Evolutionary conservation across 2,888 invertebrate genomes (phyloP), one percentile per base, ranked within the genome.

Genomic region (Oscheius sp.): DNA sequence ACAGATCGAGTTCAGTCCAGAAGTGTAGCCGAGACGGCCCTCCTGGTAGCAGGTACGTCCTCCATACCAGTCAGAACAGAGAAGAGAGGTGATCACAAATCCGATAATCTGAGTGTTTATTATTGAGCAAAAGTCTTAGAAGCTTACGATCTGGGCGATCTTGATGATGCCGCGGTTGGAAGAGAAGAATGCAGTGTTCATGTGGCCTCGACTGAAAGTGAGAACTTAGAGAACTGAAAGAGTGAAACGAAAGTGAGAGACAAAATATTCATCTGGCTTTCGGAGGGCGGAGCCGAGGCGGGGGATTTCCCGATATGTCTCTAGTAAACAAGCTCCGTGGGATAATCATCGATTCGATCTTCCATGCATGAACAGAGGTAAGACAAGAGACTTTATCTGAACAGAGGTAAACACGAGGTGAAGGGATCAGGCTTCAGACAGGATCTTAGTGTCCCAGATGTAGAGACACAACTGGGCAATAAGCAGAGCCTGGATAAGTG

Each of bases 391-490:
- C 7, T 42, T 7, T 42, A 7, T 7, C 3, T 42, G 7, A 42
- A 42, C 42, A 42, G 42, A 42, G 42, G 42, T 42, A 42, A 42
- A 42, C 42, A 42, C 7, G 4, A 42, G 42, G 7, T 42, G 42
- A 7, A 42, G 7, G 42, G 7, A 7, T 42, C 42, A 42, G 7
- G 42, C 3, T 3, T 42, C 42, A 65, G 84, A 83, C 65, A 86
- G 82, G 59, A 86, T 86, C 80, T 87, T 87, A 68, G 85, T 80
- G 70, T 87, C 86, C 84, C 84, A 87, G 35, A 87, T 77, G 82
- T 85, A 87, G 60, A 87, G 83, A 48, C 86, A 72, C 79, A 87
- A 86, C 63, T 86, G 76, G 35, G 80, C 78, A 55, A 85, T 55
- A 74, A 85, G 76, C 42, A 85, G 83, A n/a, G 77, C 76, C 77